Evolutionary conservation across 2,888 invertebrate genomes (phyloP).

Genomic region (Amiota communis): DNA sequence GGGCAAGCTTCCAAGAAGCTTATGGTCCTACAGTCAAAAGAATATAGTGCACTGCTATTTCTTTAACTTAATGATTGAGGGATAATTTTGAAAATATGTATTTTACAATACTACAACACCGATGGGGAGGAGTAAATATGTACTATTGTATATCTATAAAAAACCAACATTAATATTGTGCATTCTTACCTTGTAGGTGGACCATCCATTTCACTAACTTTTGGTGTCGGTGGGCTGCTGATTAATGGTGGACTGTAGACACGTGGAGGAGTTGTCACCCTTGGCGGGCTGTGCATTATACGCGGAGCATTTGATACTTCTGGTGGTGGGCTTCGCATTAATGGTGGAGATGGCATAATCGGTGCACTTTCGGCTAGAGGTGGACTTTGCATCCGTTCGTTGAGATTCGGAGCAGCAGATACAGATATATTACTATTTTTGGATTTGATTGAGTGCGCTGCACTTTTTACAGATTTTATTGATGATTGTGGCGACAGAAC

Average conservation of each 20-base stretch:
- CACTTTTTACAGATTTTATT: conserved; percentile 59
- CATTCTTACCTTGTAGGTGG: no score
- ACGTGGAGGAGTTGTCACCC: conserved; percentile 64
- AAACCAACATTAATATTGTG: no score
- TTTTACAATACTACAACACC: no score
- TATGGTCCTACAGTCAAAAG: no score
- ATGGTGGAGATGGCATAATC: conserved; percentile 66
- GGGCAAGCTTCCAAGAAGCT: no score
- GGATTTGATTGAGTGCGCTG: conserved; percentile 58
- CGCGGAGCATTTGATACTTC: conserved; percentile 55
- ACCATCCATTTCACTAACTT: conserved; percentile 28
- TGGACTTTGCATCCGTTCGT: conserved; percentile 59
- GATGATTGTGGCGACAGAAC: conserved; percentile 63
- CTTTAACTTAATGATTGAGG: no score
- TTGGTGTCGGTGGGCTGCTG: conserved; percentile 64
- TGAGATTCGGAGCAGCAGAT: neutral
- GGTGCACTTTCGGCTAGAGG: conserved; percentile 64
- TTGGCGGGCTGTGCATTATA: conserved; percentile 67
- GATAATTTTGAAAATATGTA: no score
- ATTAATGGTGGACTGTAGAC: conserved; percentile 67
- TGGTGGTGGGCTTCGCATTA: conserved; percentile 63
- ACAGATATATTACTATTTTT: conserved; percentile 44
- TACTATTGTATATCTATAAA: no score
- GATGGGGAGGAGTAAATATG: no score
- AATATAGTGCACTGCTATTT: no score